Evolutionary conservation across 2,797 vertebrate species (phyloP), one percentile per base, ranked within the genome.

Genomic region (Emydoidea blandingii): DNA sequence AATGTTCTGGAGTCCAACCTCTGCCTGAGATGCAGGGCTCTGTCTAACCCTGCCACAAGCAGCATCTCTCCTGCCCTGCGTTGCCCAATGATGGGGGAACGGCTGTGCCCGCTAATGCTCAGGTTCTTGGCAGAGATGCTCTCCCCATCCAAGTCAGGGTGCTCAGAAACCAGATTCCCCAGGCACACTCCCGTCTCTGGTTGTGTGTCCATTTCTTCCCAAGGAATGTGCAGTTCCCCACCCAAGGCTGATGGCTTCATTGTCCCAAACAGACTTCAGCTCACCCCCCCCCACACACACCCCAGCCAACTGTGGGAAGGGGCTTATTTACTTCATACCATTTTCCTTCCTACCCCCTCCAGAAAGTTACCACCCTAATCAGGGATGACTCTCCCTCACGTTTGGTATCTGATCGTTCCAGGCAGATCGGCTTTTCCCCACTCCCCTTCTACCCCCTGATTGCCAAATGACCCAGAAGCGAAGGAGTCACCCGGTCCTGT

Each of bases 401-500:
- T 81, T 56, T 27, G 53, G 57, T 27, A 12, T 79, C 54, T 37
- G 37, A 27, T 72, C 25, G 5, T 53, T 47, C 83, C 62, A 16
- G 59, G 62, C 89, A 72, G 49, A 59, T 85, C 59, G 74, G 68
- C 19, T 57, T 53, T 78, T 49, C 47, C 44, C 74, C 23, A 5
- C 44, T 44, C 15, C 12, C 44, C 44, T 15, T 18, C 74, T 29
- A 16, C 14, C 74, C 44, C 25, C 27, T 25, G 25, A 78, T 44
- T 96, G 96, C 83, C 98, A 98, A 97, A 87, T 99, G 99, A 99
- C 98, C 98, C 97, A 91, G 97, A 97, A 97, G 88, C 98, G 97
- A 98, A 89, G 89, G 97, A 96, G 96, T 98, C 98, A 98, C 98
- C 97, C 96, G 96, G 98, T 98, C 98, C 98, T 97, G 97, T 83